phyloP scores from a whole-genome alignment of 2,113 vertebrate species.

The Serilophus lunatus region DNA sequence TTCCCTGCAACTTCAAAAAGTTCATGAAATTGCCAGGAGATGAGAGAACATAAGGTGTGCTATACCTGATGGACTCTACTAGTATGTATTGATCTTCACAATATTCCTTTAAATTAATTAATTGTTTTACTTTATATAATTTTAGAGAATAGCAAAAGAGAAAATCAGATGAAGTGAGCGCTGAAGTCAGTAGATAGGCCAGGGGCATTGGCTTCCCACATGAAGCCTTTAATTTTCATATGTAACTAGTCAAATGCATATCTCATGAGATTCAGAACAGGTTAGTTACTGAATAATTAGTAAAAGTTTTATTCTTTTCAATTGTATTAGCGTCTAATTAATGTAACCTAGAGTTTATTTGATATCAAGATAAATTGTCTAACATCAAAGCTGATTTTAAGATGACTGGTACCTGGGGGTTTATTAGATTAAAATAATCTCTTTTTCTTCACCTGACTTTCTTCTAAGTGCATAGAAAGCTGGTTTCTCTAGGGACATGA shows the following conservation, averaged over 20 bases:
- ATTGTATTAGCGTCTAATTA: neutral
- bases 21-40: neutral
- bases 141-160: neutral
- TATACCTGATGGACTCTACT: neutral
- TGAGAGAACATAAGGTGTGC: neutral
- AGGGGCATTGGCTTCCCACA: neutral
- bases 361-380: neutral
- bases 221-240: neutral
- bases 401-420: neutral
- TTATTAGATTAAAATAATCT: neutral
- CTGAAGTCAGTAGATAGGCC: neutral
- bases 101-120: neutral
- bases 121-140: neutral
- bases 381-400: neutral
- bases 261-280: neutral
- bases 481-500: neutral
- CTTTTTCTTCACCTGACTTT: neutral
- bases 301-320: neutral
- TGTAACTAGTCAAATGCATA: neutral
- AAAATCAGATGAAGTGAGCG: neutral
- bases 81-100: neutral
- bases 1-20: conserved; percentile 49
- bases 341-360: neutral
- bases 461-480: neutral
- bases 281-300: neutral